Conservation (phyloP, 2,113 vertebrate species). For the Leptocoma aspasia region DNA sequence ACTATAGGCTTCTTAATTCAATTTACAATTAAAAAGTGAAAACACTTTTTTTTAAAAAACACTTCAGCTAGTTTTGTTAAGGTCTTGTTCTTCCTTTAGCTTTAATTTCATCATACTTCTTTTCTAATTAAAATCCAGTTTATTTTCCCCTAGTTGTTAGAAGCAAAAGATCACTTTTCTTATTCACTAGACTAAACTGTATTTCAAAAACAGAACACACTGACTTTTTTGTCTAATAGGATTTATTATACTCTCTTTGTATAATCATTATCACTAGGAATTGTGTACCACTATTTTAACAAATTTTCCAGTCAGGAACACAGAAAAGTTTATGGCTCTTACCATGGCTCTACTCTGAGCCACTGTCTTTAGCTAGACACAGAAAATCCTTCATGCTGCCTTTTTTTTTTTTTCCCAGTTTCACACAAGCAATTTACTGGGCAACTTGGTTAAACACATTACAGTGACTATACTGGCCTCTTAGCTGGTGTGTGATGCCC, state of each 20-base stretch:
- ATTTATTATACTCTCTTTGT: conserved; percentile 8
- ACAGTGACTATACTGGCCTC: accelerated
- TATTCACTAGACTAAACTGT: conserved; percentile 6
- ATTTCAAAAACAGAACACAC: conserved; percentile 17
- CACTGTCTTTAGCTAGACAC: not conserved
- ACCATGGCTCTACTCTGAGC: not conserved
- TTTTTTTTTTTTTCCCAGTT: not conserved
- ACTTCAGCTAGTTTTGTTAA: not conserved
- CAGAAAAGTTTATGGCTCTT: not conserved
- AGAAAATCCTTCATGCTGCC: not conserved
- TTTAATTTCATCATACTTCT: conserved; percentile 30
- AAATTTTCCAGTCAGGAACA: not conserved
- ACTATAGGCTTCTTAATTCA: not conserved
- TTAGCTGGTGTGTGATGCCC: not conserved
- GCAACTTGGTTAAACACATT: not conserved
- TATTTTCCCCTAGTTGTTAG: conserved; percentile 34
- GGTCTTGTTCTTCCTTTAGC: not conserved
- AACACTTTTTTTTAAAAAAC: not conserved
- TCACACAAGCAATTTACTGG: not conserved
- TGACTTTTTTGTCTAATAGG: conserved; percentile 6
- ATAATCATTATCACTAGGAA: conserved; percentile 16
- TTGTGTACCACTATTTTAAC: not conserved
- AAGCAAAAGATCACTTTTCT: conserved; percentile 13
- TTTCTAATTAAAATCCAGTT: conserved; percentile 58
- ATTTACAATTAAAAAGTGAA: not conserved